Conservation (phyloP, 2,888 invertebrate species). For the Conomelus anceps region DNA sequence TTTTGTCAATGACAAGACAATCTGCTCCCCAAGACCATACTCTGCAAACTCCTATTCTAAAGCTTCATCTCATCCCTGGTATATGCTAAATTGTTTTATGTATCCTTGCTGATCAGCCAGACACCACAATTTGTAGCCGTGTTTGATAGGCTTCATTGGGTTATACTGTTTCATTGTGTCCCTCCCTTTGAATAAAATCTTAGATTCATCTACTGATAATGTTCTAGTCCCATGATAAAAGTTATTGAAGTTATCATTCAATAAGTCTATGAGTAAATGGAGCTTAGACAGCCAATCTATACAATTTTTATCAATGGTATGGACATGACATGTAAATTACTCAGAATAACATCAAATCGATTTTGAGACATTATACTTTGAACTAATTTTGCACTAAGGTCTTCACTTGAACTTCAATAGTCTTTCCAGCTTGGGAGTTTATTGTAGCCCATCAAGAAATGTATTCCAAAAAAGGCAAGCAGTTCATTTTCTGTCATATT, state of each 20-base stretch:
- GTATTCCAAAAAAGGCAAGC: not conserved
- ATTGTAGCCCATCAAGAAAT: not conserved
- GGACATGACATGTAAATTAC: not conserved
- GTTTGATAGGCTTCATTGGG: constrained; percentile 24
- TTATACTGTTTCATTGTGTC: constrained; percentile 25
- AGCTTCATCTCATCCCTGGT: constrained; percentile 10
- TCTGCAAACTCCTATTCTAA: constrained; percentile 27
- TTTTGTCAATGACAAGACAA: constrained; percentile 25
- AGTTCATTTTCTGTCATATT: not conserved
- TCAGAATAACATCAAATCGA: not conserved
- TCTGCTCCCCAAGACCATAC: constrained; percentile 22
- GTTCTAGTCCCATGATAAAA: constrained; percentile 13
- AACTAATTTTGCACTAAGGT: not conserved
- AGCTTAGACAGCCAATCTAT: not conserved
- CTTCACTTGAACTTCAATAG: not conserved
- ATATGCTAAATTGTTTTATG: constrained; percentile 12
- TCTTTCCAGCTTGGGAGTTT: not conserved
- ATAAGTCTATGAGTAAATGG: constrained; percentile 2
- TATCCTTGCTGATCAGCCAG: constrained; percentile 13
- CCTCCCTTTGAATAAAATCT: constrained; percentile 24
- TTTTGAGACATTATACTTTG: not conserved
- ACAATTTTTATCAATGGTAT: not conserved
- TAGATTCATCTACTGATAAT: constrained; percentile 25
- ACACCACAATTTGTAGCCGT: constrained; percentile 27
- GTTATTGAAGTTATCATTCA: constrained; percentile 14